Base-by-base conservation (phyloP, 2,888 invertebrate species). In the Lithophane socia region DNA sequence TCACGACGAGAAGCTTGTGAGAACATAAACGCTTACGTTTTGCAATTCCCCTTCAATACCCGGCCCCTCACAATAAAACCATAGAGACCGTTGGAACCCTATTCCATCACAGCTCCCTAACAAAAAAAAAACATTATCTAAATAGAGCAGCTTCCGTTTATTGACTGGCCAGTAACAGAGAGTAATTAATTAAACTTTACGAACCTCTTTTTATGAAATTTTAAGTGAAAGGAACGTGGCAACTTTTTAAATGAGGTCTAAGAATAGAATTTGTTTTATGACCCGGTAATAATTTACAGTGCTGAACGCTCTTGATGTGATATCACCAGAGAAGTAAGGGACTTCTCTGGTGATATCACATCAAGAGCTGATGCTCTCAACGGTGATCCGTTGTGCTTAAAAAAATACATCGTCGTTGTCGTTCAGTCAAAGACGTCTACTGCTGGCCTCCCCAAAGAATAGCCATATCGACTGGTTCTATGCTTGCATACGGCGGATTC, bases 151-250 rank as follows among this genome's bases (percentile, higher is more conserved):
- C 76, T 66, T 66, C 81, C 66, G 29, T 78, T 83, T 86, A 86
- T 87, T 77, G 75, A 80, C 66, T 79, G 79, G 70, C 72, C 72
- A 60, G 47, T 68, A 47, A 73, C 67, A 71, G 29, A 75, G 56
- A 58, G 60, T 83, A 77, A 82, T 86, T 77, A 86, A 83, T 84
- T 73, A 54, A 75, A 64, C 60, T 80, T 74, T 69, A 84, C 75
- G 52, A 73, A 73, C 42, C 58, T 63, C 65, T 73, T 84, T 81
- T 80, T 72, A 75, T 79, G 37, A 79, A 63, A 54, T 60, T 71
- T 71, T 42, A 58, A 79, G 52, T 37, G 67, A 81, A 84, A 71
- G 49, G 58, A 58, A 54, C 58, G 47, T 66, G 44, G 58, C 24
- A 61, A 63, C 54, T 63, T 77, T 79, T 66, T 64, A 83, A 77